Percentiles rank a stretch among this genome's conserved stretches.
Evolutionary conservation across 1,140 invertebrate genomes (phyloP).

Genomic region (Streblospio benedicti): DNA sequence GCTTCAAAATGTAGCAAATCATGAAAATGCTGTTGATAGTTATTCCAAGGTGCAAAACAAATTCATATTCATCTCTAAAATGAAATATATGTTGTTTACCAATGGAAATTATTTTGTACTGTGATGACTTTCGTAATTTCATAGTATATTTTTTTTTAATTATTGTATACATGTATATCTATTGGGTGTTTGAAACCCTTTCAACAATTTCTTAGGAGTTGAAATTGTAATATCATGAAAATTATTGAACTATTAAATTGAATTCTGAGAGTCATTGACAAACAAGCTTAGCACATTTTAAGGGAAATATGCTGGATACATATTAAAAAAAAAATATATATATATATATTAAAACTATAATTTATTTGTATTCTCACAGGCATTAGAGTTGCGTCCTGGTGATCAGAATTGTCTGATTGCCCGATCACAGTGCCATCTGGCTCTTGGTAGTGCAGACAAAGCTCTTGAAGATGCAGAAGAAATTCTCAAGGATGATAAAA

Average conservation of each 20-base stretch:
- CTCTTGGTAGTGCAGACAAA: constrained; percentile 72
- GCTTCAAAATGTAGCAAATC: constrained; percentile 16
- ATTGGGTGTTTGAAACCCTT: too few relatives aligned
- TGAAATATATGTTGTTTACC: too few relatives aligned
- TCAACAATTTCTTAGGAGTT: too few relatives aligned
- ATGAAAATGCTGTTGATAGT: constrained; percentile 25
- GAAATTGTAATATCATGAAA: too few relatives aligned
- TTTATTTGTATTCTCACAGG: constrained; percentile 52
- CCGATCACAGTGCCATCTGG: constrained; percentile 79
- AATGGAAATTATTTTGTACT: too few relatives aligned
- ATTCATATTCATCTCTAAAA: background rate
- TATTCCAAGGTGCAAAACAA: constrained; percentile 28
- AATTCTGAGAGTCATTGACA: too few relatives aligned
- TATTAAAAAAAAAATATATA: constrained; percentile 6
- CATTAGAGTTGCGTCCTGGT: constrained; percentile 71
- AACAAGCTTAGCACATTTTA: too few relatives aligned
- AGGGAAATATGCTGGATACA: too few relatives aligned
- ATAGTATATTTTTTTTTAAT: too few relatives aligned
- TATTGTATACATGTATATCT: too few relatives aligned
- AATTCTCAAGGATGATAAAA: constrained; percentile 65
- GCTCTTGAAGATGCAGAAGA: constrained; percentile 76
- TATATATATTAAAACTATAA: constrained; percentile 14
- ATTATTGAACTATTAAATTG: too few relatives aligned
- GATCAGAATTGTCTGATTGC: constrained; percentile 79
- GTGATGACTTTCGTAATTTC: too few relatives aligned